These are phyloP conservation scores for Gambelia wislizenii DNA, from an alignment of 2,797 vertebrate genomes.

Conservation along the genomic window DNA sequence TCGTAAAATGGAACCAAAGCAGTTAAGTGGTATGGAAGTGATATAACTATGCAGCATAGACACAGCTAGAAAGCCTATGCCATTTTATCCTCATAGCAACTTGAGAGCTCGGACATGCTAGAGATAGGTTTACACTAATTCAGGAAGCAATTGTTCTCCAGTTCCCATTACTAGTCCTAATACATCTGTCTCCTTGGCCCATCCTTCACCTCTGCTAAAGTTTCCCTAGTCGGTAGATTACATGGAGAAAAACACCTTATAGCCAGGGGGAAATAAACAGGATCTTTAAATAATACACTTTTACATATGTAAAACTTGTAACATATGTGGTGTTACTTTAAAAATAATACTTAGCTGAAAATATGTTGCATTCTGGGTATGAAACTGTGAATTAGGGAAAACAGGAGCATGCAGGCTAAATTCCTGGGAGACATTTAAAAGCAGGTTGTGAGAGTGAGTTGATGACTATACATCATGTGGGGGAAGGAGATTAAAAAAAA, in stretches of 20 bases:
- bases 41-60: too few relatives aligned
- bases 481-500: not conserved
- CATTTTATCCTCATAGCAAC: too few relatives aligned
- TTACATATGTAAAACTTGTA: not conserved
- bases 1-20: too few relatives aligned
- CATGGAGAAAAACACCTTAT: not conserved
- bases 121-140: not conserved
- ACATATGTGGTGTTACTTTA: not conserved
- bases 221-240: not conserved
- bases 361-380: not conserved
- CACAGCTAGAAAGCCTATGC: too few relatives aligned
- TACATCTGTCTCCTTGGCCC: not conserved
- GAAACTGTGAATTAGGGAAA: constrained; percentile 1
- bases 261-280: not conserved
- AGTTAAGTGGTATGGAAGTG: too few relatives aligned
- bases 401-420: not conserved
- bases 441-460: not conserved
- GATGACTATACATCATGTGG: not conserved
- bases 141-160: not conserved
- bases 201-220: not conserved
- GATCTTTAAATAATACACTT: not conserved
- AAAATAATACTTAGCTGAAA: constrained; percentile 14
- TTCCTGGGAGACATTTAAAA: not conserved
- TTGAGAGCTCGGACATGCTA: not conserved
- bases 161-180: not conserved